Conservation (phyloP, 2,888 invertebrate genomes). For the Lasiommata megera region DNA sequence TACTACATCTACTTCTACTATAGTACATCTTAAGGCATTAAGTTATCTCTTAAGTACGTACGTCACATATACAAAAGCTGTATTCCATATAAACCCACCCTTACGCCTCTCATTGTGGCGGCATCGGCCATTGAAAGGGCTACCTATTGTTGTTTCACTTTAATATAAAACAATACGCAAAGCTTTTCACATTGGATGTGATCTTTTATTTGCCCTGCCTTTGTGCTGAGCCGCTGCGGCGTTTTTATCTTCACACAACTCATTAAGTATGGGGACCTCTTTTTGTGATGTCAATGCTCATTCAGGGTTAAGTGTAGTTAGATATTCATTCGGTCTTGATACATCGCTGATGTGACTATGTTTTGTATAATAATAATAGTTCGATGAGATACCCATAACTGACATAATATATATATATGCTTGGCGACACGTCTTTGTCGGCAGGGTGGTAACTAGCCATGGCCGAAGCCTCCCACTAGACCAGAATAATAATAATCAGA, state of each 20-base stretch:
- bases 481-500: too few species aligned
- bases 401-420: too few species aligned
- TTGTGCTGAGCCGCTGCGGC: conserved; percentile 66
- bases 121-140: conserved; percentile 75
- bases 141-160: conserved; percentile 80
- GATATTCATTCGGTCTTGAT: conserved; percentile 16
- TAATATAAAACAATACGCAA: conserved; percentile 79
- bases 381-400: too few species aligned
- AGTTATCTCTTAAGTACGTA: too few species aligned
- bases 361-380: too few species aligned
- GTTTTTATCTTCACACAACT: conserved; percentile 68
- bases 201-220: conserved; percentile 71
- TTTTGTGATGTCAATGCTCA: conserved; percentile 45
- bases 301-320: conserved; percentile 37
- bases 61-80: too few species aligned
- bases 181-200: conserved; percentile 62
- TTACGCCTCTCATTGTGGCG: conserved; percentile 69
- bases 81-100: conserved; percentile 46
- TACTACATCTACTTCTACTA: too few species aligned
- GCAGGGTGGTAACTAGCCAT: too few species aligned
- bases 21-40: too few species aligned
- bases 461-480: too few species aligned
- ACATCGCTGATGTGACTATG: conserved; percentile 5
- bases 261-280: conserved; percentile 60
- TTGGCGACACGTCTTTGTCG: too few species aligned